A percentile compares a stretch with the other conserved stretches of the same genome.
Conservation (phyloP, 2,113 vertebrate genomes). For the Capricornis sumatraensis region DNA sequence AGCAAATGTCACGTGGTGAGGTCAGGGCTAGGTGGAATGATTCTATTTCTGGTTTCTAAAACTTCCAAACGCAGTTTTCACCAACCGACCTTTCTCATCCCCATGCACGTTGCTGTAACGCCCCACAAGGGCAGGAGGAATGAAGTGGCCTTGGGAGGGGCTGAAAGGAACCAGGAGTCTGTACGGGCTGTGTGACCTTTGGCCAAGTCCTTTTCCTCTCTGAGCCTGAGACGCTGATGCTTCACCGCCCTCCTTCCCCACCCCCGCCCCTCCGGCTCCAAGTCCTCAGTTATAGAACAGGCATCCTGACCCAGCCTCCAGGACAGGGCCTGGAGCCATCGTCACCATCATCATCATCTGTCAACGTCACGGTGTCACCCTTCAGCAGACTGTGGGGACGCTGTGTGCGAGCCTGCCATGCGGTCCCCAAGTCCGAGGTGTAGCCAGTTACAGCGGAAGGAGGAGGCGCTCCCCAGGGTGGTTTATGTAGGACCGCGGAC, state of each 20-base stretch:
- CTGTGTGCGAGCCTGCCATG: neutral
- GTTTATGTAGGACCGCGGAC: neutral
- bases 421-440: rapidly evolving
- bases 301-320: neutral
- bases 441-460: neutral
- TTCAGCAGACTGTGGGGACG: rapidly evolving
- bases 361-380: neutral
- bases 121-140: rapidly evolving
- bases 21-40: rapidly evolving
- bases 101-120: rapidly evolving
- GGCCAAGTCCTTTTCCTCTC: neutral
- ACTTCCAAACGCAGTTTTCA: neutral
- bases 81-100: rapidly evolving
- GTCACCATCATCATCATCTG: rapidly evolving
- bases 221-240: neutral
- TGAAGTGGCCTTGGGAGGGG: neutral
- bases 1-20: neutral
- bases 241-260: neutral
- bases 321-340: neutral
- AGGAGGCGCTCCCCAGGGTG: neutral
- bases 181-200: neutral
- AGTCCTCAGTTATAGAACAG: neutral
- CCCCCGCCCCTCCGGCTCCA: rapidly evolving
- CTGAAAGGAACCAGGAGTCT: rapidly evolving
- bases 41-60: neutral